Base-by-base conservation (phyloP, 2,888 invertebrate species). In the Pterobdella sp. region DNA sequence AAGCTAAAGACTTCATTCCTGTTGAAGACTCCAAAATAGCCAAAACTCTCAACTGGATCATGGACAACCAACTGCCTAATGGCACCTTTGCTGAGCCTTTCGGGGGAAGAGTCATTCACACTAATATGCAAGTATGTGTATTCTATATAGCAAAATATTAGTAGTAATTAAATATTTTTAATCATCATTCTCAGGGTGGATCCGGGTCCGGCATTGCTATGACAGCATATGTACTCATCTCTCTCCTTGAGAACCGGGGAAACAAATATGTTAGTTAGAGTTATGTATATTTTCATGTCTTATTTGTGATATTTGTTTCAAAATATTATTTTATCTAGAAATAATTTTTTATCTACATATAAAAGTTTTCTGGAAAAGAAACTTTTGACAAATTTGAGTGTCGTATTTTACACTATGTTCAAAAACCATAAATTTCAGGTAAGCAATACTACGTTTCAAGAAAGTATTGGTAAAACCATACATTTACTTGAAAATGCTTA, bases 191-290 rank as follows among this genome's bases (percentile, higher is more conserved):
- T 22, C 77, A 84, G 81, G 89, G 89, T 63, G 89, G 89, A 35
- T 87, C 89, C 37, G 87, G 88, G 0, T 88, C 88, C 78, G 84
- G 90, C 36, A 84, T 91, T 49, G 89, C 91, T 0, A 85, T 94
- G n/a, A 90, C 93, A 0, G 92, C 94, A 0, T 91, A 90, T 81
- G 90, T 90, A 0, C 84, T 92, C 0, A 85, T 91, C 34, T 88
- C 92, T 0, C 88, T 94, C 76, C 85, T 90, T n/a, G 91, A 92
- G 37, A 74, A 71, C 70, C 52, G 34, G 34, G 56, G 73, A 1
- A 72, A 67, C n/a, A 29, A 63, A 18, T 26, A 22, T 29, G 72
- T 74, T 68, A 63, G 68, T 72, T 34, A 18, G 14, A 18, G 32
- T 18, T 37, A 49, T 49, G n/a, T n/a, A n/a, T n/a, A n/a, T n/a